Base-by-base conservation (phyloP, 2,888 invertebrate species). In the Incurvaria masculella region DNA sequence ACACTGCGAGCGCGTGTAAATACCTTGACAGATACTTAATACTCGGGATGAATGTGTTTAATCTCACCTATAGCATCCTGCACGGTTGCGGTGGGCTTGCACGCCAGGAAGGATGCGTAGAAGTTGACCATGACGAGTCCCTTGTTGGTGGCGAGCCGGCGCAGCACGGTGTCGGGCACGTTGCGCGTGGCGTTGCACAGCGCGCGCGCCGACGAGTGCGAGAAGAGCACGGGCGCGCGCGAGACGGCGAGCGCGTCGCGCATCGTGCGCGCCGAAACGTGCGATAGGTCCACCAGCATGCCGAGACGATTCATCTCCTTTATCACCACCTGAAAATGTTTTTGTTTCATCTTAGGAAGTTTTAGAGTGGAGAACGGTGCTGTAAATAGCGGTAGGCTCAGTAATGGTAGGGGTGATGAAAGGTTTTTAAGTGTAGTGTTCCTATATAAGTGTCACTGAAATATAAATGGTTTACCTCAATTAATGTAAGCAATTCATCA, bases 111-210 rank as follows among this genome's bases (percentile, higher is more conserved):
- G 46, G 84, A 82, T 2, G 87, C 88, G 70, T 89, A 91, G 71
- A 93, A 92, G 68, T 90, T 91, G 59, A 92, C 89, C 92, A 92
- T 93, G 52, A 92, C 87, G 47, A 93, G 82, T 38, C 92, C 92
- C 51, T 87, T 86, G 67, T 92, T 93, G 55, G 85, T 81, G 23
- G 88, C 86, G 56, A 93, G 81, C 57, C 84, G 75, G 42, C 84
- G 72, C 46, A 92, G 79, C 48, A 91, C 86, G 48, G 85, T 82
- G 66, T 92, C 91, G 47, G 88, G 89, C 19, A 91, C 91, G 67
- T 92, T 92, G 51, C 92, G 81, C 48, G 88, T 86, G 33, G 88
- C 88, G 62, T 90, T 88, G 75, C 92, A 92, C 4, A 91, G 72
- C 20, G 88, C 85, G 60, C 87, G 87, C 42, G 91, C 90, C 2